Evolutionary conservation across 2,797 vertebrate species (phyloP).

Genomic region (Argya squamiceps): DNA sequence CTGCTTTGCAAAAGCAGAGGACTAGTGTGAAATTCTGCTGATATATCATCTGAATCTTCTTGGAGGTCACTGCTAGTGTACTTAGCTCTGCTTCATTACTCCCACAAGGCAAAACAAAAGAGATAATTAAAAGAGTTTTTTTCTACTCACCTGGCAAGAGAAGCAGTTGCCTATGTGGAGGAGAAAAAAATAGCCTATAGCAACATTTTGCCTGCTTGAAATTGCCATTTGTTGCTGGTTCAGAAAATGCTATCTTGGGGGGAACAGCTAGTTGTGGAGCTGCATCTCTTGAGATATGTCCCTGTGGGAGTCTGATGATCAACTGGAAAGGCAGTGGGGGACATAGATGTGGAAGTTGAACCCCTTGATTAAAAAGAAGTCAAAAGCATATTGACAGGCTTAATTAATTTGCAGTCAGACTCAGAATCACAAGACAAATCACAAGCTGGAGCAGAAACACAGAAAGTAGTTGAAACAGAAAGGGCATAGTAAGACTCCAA

Average conservation of each 20-base stretch:
- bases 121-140: neutral
- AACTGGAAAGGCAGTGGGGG: neutral
- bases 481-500: neutral
- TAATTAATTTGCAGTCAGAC: neutral
- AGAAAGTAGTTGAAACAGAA: neutral
- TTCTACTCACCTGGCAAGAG: neutral
- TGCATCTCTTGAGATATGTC: neutral
- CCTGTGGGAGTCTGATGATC: neutral
- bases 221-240: neutral
- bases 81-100: neutral
- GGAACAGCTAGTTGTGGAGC: neutral
- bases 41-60: neutral
- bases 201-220: neutral
- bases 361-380: neutral
- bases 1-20: neutral
- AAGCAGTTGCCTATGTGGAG: neutral
- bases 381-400: neutral
- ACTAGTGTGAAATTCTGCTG: neutral
- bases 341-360: neutral
- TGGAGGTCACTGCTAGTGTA: neutral
- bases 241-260: neutral
- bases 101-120: neutral
- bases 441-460: neutral
- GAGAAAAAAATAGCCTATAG: neutral
- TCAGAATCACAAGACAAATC: neutral